Percentiles rank a stretch among this genome's conserved stretches.
Conservation (phyloP, 1,140 invertebrate genomes). For the Cydia fagiglandana region DNA sequence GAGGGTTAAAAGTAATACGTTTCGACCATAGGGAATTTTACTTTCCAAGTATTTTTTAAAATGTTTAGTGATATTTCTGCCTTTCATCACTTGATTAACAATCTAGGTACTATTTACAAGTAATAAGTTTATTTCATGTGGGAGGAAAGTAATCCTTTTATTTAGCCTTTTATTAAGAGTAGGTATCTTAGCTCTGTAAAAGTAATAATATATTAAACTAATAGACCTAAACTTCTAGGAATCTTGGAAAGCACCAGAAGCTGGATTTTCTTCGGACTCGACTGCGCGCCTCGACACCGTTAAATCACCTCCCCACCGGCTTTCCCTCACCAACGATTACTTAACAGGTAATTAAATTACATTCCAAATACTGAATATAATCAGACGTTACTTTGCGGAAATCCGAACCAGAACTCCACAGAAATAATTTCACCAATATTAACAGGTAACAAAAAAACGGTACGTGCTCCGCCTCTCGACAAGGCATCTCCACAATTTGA, state of each 20-base stretch:
- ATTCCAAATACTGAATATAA: no score
- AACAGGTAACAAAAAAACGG: slow-evolving; percentile 29
- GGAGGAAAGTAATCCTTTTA: no score
- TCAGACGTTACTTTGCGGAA: no score
- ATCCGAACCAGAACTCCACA: not conserved
- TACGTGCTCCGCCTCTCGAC: slow-evolving; percentile 11
- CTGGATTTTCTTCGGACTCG: slow-evolving; percentile 65
- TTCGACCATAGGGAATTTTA: no score
- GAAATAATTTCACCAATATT: slow-evolving; percentile 23
- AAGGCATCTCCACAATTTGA: slow-evolving; percentile 31
- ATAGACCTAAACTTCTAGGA: slow-evolving; percentile 43
- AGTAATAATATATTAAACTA: not conserved
- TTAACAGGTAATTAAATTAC: slow-evolving; percentile 62
- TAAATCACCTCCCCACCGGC: slow-evolving; percentile 68
- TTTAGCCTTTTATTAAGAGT: no score
- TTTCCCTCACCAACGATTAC: slow-evolving; percentile 75
- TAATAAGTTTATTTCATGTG: no score
- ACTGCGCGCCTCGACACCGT: slow-evolving; percentile 63
- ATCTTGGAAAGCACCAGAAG: slow-evolving; percentile 73
- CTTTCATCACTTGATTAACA: no score
- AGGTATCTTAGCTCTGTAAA: no score
- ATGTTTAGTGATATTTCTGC: no score
- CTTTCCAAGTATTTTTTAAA: no score
- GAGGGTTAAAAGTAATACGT: no score
- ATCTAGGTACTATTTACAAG: no score